Conservation (phyloP, 2,113 vertebrate species). For the Oryzias celebensis region DNA sequence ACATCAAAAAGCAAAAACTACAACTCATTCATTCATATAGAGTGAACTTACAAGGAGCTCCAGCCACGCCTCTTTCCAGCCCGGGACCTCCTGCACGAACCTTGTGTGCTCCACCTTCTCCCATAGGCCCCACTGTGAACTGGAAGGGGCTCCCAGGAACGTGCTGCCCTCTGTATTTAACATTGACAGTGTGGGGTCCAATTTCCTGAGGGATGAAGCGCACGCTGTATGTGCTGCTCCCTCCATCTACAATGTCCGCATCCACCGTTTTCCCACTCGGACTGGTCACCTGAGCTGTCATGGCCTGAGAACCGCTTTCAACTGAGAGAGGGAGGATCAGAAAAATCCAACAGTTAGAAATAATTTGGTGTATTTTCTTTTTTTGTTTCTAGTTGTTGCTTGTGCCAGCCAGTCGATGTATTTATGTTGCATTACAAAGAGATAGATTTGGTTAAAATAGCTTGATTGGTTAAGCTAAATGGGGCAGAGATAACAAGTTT, state of each 20-base stretch:
- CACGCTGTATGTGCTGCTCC: conserved; percentile 90
- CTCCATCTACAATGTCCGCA: conserved; percentile 89
- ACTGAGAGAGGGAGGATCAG: conserved; percentile 54
- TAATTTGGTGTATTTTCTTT: too few species aligned
- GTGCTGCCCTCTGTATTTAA: conserved; percentile 91
- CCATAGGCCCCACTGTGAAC: conserved; percentile 90
- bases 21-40: neutral
- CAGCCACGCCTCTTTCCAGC: conserved; percentile 86
- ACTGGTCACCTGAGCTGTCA: conserved; percentile 94
- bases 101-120: conserved; percentile 88
- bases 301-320: conserved; percentile 83
- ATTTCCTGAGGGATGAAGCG: conserved; percentile 92
- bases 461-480: too few species aligned
- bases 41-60: conserved; percentile 80
- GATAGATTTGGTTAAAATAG: too few species aligned
- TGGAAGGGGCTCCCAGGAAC: conserved; percentile 94
- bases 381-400: too few species aligned
- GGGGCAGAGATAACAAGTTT: too few species aligned
- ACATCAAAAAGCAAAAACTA: too few species aligned
- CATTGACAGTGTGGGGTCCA: conserved; percentile 88
- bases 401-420: too few species aligned
- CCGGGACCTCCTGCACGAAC: conserved; percentile 89
- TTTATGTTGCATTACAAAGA: too few species aligned
- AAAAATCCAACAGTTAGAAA: too few species aligned
- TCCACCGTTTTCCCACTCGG: conserved; percentile 87